A percentile compares a stretch with the other conserved stretches of the same genome.
These are phyloP conservation scores for Ectemnius lituratus DNA, from an alignment of 2,888 invertebrate genomes.

Conservation along the genomic window DNA sequence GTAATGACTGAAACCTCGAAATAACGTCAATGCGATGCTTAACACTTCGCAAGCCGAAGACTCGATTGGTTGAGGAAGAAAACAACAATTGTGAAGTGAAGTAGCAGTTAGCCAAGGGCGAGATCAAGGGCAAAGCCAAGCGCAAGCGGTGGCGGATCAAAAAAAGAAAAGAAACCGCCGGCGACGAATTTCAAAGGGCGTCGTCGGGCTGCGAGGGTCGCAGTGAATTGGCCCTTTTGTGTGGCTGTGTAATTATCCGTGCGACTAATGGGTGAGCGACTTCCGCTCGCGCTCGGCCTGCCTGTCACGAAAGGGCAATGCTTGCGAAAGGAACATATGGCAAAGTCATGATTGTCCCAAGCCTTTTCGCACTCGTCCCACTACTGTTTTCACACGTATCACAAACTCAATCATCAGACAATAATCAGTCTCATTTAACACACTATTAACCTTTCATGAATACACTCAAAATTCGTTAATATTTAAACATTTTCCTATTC, in stretches of 20 bases:
- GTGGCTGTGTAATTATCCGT: constrained; percentile 44
- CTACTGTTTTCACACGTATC: too few species aligned
- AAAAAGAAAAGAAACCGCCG: background rate
- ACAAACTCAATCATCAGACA: too few species aligned
- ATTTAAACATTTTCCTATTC: too few species aligned
- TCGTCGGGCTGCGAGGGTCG: constrained; percentile 14
- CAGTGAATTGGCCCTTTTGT: constrained; percentile 36
- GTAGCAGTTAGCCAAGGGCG: background rate
- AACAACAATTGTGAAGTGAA: too few species aligned
- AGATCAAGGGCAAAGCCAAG: background rate
- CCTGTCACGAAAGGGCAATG: background rate
- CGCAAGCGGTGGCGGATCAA: background rate
- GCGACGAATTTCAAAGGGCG: constrained; percentile 32
- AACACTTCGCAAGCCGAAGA: too few species aligned
- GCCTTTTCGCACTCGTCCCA: constrained; percentile 8
- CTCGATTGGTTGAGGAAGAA: too few species aligned
- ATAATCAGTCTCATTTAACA: too few species aligned
- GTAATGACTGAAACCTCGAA: too few species aligned
- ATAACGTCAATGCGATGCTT: too few species aligned
- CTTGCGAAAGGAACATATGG: background rate
- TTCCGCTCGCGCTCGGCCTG: constrained; percentile 22
- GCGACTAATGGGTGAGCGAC: constrained; percentile 16
- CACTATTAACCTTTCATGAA: too few species aligned
- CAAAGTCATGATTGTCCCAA: constrained; percentile 7
- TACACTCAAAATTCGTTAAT: too few species aligned